These are phyloP conservation scores for Leucophora obtusa DNA, from an alignment of 2,888 invertebrate genomes.

Conservation along the genomic window DNA sequence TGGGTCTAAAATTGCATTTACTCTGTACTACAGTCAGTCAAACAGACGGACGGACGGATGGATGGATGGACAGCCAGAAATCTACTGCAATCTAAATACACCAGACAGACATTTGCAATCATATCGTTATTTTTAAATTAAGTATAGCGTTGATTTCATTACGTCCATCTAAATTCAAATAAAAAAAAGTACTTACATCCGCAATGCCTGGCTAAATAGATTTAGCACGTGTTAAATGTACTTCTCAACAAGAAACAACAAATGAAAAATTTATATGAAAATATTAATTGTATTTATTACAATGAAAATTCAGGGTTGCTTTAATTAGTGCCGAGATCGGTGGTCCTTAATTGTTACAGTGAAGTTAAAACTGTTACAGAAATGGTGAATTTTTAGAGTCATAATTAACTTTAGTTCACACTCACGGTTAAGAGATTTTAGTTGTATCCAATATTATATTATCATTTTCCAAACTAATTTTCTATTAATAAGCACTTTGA, in stretches of 20 bases:
- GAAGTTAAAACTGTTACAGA: too few relatives aligned
- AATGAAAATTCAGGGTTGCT: conserved; percentile 42
- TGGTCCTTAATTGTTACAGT: conserved; percentile 19
- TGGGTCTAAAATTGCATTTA: conserved; percentile 61
- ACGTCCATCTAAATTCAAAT: conserved; percentile 63
- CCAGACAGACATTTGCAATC: conserved; percentile 47
- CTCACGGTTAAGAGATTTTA: too few relatives aligned
- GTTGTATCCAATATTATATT: too few relatives aligned
- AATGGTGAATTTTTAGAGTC: too few relatives aligned
- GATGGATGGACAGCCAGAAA: conserved; percentile 39
- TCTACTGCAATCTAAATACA: not conserved
- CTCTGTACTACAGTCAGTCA: conserved; percentile 30
- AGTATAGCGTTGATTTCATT: conserved; percentile 65
- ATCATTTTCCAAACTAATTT: too few relatives aligned
- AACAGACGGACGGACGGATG: conserved; percentile 14
- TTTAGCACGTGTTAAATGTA: conserved; percentile 65
- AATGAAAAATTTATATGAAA: not conserved
- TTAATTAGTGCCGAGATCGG: conserved; percentile 52
- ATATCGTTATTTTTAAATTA: conserved; percentile 64
- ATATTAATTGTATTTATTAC: not conserved
- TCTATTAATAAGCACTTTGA: too few relatives aligned
- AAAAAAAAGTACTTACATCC: conserved; percentile 63
- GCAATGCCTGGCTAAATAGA: conserved; percentile 58
- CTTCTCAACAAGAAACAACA: conserved; percentile 15
- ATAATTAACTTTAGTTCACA: too few relatives aligned